Evolutionary conservation across 2,888 invertebrate genomes (phyloP).

Genomic region (Cryptocheilus praepositus): DNA sequence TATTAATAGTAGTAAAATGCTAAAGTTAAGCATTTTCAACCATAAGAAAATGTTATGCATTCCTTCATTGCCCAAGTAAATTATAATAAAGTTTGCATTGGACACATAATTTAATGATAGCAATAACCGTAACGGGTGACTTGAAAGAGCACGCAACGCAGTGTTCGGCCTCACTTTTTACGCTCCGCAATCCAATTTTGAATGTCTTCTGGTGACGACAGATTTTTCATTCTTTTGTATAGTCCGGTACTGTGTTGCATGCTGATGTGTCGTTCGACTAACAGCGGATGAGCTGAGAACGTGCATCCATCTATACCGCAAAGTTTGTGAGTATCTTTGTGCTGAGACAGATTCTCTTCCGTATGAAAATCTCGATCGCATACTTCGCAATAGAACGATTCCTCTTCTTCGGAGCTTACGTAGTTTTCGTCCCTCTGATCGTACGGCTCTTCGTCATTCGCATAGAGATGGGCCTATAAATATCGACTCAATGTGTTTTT

Average conservation of each 20-base stretch:
- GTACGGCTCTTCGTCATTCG: constrained; percentile 53
- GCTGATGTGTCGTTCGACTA: constrained; percentile 87
- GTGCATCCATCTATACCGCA: constrained; percentile 89
- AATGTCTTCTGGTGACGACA: constrained; percentile 88
- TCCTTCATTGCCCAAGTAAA: too few species aligned
- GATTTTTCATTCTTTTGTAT: constrained; percentile 85
- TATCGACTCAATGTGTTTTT: constrained; percentile 41
- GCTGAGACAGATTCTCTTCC: constrained; percentile 79
- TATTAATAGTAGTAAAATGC: too few species aligned
- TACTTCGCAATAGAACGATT: constrained; percentile 82
- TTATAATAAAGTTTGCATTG: too few species aligned
- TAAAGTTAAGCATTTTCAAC: too few species aligned
- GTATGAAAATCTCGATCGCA: constrained; percentile 86
- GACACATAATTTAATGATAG: too few species aligned
- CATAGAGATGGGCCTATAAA: constrained; percentile 66
- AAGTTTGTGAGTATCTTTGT: constrained; percentile 84
- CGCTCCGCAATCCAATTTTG: constrained; percentile 90
- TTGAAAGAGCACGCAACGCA: background rate
- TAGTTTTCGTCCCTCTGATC: constrained; percentile 61
- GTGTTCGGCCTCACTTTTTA: constrained; percentile 75
- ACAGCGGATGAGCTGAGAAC: constrained; percentile 86
- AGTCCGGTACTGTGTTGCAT: constrained; percentile 91
- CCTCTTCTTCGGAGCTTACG: constrained; percentile 48
- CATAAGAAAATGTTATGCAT: too few species aligned
- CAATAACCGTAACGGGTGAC: too few species aligned